A percentile compares a stretch with the other conserved stretches of the same genome.
Evolutionary conservation across 2,888 invertebrate species (phyloP).

Genomic region (Sialis fuliginosa): DNA sequence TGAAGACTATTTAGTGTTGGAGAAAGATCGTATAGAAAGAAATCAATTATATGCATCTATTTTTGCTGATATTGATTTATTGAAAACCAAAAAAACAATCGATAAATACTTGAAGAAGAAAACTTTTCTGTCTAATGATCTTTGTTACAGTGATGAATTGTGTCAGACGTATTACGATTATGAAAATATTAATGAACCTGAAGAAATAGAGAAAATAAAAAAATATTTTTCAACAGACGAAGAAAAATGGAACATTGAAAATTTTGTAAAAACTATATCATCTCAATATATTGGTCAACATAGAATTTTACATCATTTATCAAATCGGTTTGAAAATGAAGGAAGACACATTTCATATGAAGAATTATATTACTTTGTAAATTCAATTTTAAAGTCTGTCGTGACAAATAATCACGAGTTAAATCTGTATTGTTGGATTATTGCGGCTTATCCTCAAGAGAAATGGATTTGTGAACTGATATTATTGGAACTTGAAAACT

Average conservation of each 20-base stretch:
- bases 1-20: slow-evolving; percentile 7
- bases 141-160: slow-evolving; percentile 2
- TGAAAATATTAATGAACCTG: slow-evolving; percentile 3
- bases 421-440: slow-evolving; percentile 11
- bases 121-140: slow-evolving; percentile 1
- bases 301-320: slow-evolving; percentile 7
- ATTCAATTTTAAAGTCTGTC: slow-evolving; percentile 7
- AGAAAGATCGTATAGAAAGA: slow-evolving; percentile 4
- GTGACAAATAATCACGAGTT: slow-evolving; percentile 4
- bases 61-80: not conserved
- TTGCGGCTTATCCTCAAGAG: slow-evolving; percentile 10
- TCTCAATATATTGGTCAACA: slow-evolving; percentile 6
- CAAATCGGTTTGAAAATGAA: not conserved
- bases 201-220: slow-evolving; percentile 4
- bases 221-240: slow-evolving; percentile 6
- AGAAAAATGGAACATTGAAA: slow-evolving; percentile 6
- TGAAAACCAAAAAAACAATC: not conserved
- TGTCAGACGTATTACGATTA: not conserved
- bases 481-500: slow-evolving; percentile 12
- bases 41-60: slow-evolving; percentile 3
- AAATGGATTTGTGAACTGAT: slow-evolving; percentile 13
- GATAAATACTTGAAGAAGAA: not conserved
- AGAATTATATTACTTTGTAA: slow-evolving; percentile 9
- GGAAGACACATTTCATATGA: slow-evolving; percentile 7
- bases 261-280: slow-evolving; percentile 4